phyloP scores from a whole-genome alignment of 2,888 invertebrate genomes.

The Pecten maximus region DNA sequence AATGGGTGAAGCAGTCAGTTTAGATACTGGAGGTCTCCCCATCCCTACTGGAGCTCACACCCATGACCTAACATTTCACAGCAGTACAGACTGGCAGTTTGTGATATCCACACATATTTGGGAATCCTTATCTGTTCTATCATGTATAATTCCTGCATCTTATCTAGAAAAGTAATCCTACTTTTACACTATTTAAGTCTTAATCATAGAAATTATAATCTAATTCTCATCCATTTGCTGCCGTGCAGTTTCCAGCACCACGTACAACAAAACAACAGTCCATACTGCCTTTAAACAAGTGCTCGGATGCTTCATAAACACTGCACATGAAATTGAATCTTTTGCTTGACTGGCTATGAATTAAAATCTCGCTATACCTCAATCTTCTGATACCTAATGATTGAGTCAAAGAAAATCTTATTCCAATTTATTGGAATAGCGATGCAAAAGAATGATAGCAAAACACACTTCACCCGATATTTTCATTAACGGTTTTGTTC shows the following conservation, averaged over 20 bases:
- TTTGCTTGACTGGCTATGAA: neutral
- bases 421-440: neutral
- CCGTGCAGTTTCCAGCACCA: neutral
- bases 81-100: neutral
- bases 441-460: neutral
- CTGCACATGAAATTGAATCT: neutral
- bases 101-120: neutral
- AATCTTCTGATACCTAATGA: neutral
- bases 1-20: neutral
- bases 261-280: neutral
- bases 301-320: neutral
- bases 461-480: neutral
- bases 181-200: neutral
- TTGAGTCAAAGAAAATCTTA: conserved; percentile 5
- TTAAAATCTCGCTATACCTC: neutral
- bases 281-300: neutral
- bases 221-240: neutral
- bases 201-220: neutral
- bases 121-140: neutral
- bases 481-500: conserved; percentile 11
- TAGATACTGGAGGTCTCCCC: neutral
- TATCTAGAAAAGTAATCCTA: neutral
- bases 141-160: neutral
- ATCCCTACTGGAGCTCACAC: neutral
- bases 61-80: neutral